Evolutionary conservation across 2,888 invertebrate species (phyloP).

Genomic region (Latrodectus elegans): DNA sequence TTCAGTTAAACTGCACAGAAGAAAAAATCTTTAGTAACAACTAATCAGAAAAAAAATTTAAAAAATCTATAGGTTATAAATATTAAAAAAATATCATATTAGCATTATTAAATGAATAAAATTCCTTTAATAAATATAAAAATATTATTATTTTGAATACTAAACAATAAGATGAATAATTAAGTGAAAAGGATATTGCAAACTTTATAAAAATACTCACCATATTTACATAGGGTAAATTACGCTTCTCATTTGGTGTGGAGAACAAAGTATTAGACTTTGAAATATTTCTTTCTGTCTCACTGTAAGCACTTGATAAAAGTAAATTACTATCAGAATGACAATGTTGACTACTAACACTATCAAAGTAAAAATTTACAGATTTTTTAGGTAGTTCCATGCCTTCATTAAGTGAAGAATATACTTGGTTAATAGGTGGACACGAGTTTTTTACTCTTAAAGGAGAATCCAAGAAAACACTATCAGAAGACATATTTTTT

Average conservation of each 20-base stretch:
- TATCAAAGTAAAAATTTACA: conserved; percentile 51
- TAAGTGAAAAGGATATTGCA: too few relatives aligned
- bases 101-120: too few relatives aligned
- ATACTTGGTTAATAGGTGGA: background rate
- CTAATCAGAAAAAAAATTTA: too few relatives aligned
- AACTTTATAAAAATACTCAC: too few relatives aligned
- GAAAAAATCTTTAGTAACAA: too few relatives aligned
- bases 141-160: too few relatives aligned
- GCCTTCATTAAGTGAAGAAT: conserved; percentile 13
- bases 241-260: conserved; percentile 19
- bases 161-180: too few relatives aligned
- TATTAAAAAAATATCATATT: too few relatives aligned
- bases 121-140: too few relatives aligned
- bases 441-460: background rate
- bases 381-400: conserved; percentile 29
- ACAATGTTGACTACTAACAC: background rate
- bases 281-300: background rate
- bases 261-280: conserved; percentile 2
- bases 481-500: background rate
- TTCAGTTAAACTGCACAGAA: too few relatives aligned
- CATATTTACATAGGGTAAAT: too few relatives aligned
- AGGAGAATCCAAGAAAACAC: conserved; percentile 33
- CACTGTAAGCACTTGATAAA: background rate
- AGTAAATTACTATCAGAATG: background rate
- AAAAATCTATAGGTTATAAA: too few relatives aligned